Percentiles rank a stretch among this genome's conserved stretches.
Evolutionary conservation across 1,140 invertebrate genomes (phyloP).

Genomic region (Brevipalpus yothersi): DNA sequence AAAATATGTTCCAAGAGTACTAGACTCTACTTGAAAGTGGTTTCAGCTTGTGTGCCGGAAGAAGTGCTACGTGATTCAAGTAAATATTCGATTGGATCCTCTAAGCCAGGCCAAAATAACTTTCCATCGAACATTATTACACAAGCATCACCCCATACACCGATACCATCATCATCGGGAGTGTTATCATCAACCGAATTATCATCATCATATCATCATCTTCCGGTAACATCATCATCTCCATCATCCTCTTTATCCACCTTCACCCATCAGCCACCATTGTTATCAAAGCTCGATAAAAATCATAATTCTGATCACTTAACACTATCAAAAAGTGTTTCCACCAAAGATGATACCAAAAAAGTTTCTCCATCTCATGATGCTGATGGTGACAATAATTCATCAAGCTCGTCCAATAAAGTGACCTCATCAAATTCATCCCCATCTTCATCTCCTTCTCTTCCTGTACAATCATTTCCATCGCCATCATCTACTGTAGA

Average conservation of each 20-base stretch:
- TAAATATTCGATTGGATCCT: neutral
- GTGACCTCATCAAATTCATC: too few relatives aligned
- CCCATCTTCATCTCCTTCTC: too few relatives aligned
- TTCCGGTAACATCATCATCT: neutral
- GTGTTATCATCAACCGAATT: neutral
- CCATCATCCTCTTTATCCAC: neutral
- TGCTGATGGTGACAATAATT: too few relatives aligned
- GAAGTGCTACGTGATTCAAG: neutral
- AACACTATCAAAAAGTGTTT: too few relatives aligned
- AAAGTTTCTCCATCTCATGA: too few relatives aligned
- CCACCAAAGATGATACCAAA: too few relatives aligned
- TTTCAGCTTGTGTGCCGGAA: slow-evolving; percentile 11
- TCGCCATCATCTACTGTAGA: neutral
- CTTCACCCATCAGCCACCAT: too few relatives aligned
- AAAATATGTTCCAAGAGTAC: slow-evolving; percentile 9
- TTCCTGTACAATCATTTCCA: too few relatives aligned
- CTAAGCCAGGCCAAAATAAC: too few relatives aligned
- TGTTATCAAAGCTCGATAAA: too few relatives aligned
- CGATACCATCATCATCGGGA: neutral
- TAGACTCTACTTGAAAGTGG: slow-evolving; percentile 12
- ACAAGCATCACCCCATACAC: neutral
- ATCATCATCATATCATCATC: neutral
- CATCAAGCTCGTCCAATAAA: too few relatives aligned
- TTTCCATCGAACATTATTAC: neutral
- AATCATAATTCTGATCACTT: too few relatives aligned